A percentile compares a stretch with the other conserved stretches of the same genome.
Evolutionary conservation across 1,140 invertebrate species (phyloP).

Genomic region (Apis florea): DNA sequence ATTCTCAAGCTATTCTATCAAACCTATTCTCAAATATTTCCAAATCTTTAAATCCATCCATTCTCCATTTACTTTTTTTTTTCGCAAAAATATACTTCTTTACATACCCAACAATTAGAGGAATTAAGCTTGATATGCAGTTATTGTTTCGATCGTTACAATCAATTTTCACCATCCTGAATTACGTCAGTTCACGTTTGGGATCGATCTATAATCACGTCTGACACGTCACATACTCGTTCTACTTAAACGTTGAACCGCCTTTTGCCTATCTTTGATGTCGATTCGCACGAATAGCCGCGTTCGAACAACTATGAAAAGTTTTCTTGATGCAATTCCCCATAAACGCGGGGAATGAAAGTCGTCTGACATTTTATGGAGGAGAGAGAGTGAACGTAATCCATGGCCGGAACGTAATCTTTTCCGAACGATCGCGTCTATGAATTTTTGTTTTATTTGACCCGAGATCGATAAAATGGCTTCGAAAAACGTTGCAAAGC

Average conservation of each 20-base stretch:
- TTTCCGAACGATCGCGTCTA: neutral
- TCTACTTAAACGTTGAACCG: slow-evolving; percentile 54
- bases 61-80: too few relatives aligned
- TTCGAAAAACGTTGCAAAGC: neutral
- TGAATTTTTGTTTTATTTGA: slow-evolving; percentile 1
- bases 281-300: neutral
- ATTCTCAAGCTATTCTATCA: too few relatives aligned
- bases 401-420: neutral
- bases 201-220: slow-evolving; percentile 54
- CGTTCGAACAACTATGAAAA: slow-evolving; percentile 23
- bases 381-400: too few relatives aligned
- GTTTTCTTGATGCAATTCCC: slow-evolving; percentile 4
- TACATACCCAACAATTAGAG: neutral
- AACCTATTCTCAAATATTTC: too few relatives aligned
- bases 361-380: neutral
- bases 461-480: neutral
- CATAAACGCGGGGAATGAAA: neutral
- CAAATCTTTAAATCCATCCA: too few relatives aligned
- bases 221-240: slow-evolving; percentile 55
- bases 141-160: neutral
- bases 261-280: slow-evolving; percentile 9
- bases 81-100: too few relatives aligned
- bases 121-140: neutral
- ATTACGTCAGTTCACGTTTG: neutral
- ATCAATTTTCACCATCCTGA: neutral